Evolutionary conservation across 2,113 vertebrate genomes (phyloP), one percentile per base, ranked within the genome.

Genomic region (Paradisaea rubra): DNA sequence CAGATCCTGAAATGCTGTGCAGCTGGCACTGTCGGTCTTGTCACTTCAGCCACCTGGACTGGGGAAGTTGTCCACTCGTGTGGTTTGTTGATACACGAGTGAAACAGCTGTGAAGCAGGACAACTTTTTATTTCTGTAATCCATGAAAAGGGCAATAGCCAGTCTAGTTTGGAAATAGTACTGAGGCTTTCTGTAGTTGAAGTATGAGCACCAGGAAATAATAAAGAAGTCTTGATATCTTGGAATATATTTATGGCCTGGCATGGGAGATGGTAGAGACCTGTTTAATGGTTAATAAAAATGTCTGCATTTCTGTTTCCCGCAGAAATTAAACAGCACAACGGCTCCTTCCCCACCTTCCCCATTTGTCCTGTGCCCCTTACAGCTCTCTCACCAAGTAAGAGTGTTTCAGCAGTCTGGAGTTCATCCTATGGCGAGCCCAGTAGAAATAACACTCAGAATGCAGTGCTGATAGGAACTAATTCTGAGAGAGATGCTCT

Each of bases 301-400:
- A 14, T 0, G 0, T n/a, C 44, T 82, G 39, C 18, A 12, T 73
- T 86, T 83, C 44, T 19, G 20, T 59, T 47, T 50, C 24, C 68
- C 83, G 37, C 9, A 66, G 86, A 91, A 73, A 57, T 10, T 15
- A 28, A 60, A 6, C 25, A 76, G 44, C 18, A 13, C 57, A 31
- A 0, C 0, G 0, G 13, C 61, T 90, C 39, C 15, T 15, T 86
- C 11, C 41, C 11, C 16, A 27, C 31, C 30, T 37, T 28, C 52
- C 65, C 23, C 14, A 23, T 0, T 15, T 66, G 45, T 45, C 52
- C n/a, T 57, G 35, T 7, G 8, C 22, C 41, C 45, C 61, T 89
- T 56, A 10, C 39, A 63, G 59, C 33, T 61, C 31, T 30, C 72
- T 64, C 7, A 23, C 20, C 39, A 50, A 61, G 23, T 60, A 18